Evolutionary conservation across 2,888 invertebrate genomes (phyloP).

Genomic region (Pristionchus maxplancki): DNA sequence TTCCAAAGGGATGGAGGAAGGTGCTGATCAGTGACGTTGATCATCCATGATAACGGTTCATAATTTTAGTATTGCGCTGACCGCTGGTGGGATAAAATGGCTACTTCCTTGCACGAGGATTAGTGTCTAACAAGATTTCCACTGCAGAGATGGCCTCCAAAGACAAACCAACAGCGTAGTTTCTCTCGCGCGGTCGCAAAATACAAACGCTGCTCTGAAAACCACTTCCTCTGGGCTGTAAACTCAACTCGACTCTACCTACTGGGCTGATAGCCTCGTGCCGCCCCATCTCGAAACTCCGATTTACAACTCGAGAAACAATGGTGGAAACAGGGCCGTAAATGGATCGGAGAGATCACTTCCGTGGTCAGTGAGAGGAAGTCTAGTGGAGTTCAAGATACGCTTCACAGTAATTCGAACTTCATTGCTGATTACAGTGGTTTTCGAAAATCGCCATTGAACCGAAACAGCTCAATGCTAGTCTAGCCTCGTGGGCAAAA

Average conservation of each 20-base stretch:
- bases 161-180: too few relatives aligned
- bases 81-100: too few relatives aligned
- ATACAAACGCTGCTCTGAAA: neutral
- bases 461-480: neutral
- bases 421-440: neutral
- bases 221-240: neutral
- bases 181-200: neutral
- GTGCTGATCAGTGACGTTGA: neutral
- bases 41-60: too few relatives aligned
- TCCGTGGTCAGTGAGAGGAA: neutral
- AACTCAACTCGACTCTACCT: neutral
- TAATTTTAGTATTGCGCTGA: too few relatives aligned
- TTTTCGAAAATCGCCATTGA: neutral
- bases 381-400: neutral
- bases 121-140: neutral
- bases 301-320: neutral
- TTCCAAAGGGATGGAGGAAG: neutral
- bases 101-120: neutral
- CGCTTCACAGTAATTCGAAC: neutral
- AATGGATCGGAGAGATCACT: neutral
- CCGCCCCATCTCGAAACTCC: neutral
- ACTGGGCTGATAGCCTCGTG: constrained; percentile 17
- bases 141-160: too few relatives aligned
- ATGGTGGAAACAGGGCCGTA: neutral
- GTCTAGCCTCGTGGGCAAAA: neutral